phyloP scores from a whole-genome alignment of 2,888 invertebrate genomes.

The Tuberolachnus salignus region DNA sequence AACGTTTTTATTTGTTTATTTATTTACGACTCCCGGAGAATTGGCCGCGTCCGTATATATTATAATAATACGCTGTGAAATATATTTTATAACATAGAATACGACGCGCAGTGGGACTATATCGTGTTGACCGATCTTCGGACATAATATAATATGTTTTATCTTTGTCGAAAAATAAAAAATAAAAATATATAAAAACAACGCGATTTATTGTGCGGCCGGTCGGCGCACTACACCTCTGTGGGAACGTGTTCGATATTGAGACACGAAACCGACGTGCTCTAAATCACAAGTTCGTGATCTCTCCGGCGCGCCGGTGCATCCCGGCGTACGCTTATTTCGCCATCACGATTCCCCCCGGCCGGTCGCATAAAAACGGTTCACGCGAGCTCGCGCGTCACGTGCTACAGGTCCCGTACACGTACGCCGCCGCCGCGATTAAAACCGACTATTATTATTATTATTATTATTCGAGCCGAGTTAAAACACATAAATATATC shows the following conservation, averaged over 20 bases:
- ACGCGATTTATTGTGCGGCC: conserved; percentile 45
- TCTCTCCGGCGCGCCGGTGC: conserved; percentile 24
- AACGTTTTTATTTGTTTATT: neutral
- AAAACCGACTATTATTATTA: too few species aligned
- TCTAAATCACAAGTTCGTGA: conserved; percentile 56
- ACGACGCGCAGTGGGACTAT: conserved; percentile 36
- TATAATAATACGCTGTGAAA: conserved; percentile 3
- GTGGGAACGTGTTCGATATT: conserved; percentile 23
- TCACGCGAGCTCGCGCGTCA: conserved; percentile 16
- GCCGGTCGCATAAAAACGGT: neutral
- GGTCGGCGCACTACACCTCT: neutral
- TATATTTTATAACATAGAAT: neutral
- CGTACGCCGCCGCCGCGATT: neutral
- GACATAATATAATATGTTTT: neutral
- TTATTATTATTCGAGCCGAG: neutral
- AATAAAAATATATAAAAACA: too few species aligned
- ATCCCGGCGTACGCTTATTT: conserved; percentile 18
- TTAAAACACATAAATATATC: neutral
- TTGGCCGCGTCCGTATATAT: conserved; percentile 10
- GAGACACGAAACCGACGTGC: conserved; percentile 54
- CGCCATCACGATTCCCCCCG: conserved; percentile 40
- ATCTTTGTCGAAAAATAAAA: conserved; percentile 31
- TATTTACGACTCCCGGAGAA: neutral
- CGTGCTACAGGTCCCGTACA: neutral
- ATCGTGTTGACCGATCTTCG: conserved; percentile 38